Evolutionary conservation across 2,888 invertebrate genomes (phyloP).

Genomic region (Tupiocoris notatus): DNA sequence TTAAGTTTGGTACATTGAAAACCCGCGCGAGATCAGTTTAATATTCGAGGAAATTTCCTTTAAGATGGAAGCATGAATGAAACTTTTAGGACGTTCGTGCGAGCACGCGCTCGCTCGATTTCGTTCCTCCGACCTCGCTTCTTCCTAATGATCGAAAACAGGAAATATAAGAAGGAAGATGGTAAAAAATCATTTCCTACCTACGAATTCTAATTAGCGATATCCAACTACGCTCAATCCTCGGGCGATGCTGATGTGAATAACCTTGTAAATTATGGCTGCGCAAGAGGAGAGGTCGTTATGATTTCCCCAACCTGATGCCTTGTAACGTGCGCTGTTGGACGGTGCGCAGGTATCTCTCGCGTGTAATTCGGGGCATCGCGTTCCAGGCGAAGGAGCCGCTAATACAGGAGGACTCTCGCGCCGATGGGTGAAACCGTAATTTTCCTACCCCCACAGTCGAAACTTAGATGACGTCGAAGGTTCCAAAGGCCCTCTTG

Average conservation of each 20-base stretch:
- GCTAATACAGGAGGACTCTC: not conserved
- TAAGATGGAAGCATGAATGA: too few species aligned
- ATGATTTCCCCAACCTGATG: conserved; percentile 16
- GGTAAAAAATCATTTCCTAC: not conserved
- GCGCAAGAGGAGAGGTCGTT: conserved; percentile 7
- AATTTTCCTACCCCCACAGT: too few species aligned
- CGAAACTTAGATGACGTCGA: too few species aligned
- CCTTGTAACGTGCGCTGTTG: not conserved
- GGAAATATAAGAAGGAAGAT: not conserved
- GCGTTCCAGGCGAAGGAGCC: conserved; percentile 24
- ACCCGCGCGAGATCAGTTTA: too few species aligned
- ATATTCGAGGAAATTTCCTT: too few species aligned
- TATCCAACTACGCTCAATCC: not conserved
- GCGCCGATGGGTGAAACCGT: not conserved
- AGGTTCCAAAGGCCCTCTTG: too few species aligned
- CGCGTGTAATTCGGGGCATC: conserved; percentile 33
- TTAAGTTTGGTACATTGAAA: too few species aligned
- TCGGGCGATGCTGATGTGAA: conserved; percentile 15
- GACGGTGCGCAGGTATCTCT: conserved; percentile 5
- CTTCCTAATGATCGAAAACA: not conserved
- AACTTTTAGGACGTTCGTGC: too few species aligned
- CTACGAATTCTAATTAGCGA: not conserved
- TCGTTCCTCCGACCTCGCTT: not conserved
- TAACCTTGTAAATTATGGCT: conserved; percentile 33
- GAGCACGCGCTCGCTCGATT: too few species aligned